A percentile compares a stretch with the other conserved stretches of the same genome.
Conservation (phyloP, 2,888 invertebrate species). For the Teleiodes luculella region DNA sequence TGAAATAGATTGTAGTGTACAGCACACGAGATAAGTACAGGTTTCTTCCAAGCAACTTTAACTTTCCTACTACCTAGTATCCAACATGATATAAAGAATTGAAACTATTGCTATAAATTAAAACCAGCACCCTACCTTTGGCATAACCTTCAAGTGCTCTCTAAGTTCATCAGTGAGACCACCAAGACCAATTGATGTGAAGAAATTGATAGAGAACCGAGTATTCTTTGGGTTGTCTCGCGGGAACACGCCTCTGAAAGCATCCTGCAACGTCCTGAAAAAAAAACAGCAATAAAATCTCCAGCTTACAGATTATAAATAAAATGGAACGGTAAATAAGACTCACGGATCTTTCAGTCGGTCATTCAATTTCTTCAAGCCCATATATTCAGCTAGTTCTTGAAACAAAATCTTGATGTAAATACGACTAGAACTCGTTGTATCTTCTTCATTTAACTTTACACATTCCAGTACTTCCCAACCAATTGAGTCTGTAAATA, state of each 20-base stretch:
- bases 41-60: too few relatives aligned
- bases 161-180: conserved; percentile 95
- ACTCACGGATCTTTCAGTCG: conserved; percentile 93
- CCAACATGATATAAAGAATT: too few relatives aligned
- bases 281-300: conserved; percentile 20
- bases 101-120: too few relatives aligned
- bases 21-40: too few relatives aligned
- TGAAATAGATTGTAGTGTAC: too few relatives aligned
- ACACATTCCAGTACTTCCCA: conserved; percentile 96
- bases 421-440: conserved; percentile 97
- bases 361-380: conserved; percentile 92
- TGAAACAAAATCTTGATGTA: conserved; percentile 98
- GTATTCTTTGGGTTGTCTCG: conserved; percentile 97
- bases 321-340: conserved; percentile 26
- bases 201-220: conserved; percentile 98
- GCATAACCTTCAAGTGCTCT: conserved; percentile 90
- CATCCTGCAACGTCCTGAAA: conserved; percentile 88
- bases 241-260: conserved; percentile 95
- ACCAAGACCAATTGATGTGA: conserved; percentile 97
- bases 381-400: conserved; percentile 98
- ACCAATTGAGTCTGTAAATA: conserved; percentile 97
- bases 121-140: too few relatives aligned
- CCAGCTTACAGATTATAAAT: neutral
- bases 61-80: too few relatives aligned
- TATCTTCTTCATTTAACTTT: conserved; percentile 96